Base-by-base conservation (phyloP, 2,113 vertebrate species). In the Astur gentilis region DNA sequence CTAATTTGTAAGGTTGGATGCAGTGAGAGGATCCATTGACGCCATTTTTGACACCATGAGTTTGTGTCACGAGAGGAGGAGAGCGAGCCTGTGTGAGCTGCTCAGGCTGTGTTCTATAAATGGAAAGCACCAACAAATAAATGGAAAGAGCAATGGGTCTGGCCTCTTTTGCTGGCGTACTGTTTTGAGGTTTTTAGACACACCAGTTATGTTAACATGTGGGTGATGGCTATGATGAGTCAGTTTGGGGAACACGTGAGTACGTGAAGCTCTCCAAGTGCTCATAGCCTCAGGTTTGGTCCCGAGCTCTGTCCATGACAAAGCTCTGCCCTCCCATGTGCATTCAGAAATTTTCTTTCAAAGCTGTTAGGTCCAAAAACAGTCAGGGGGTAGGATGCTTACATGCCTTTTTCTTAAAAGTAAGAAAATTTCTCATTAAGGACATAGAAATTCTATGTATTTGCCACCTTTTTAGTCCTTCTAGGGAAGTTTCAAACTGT, bases 91-190 rank as follows among this genome's bases (percentile, higher is more conserved):
- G 5, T 11, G 2, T 55, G 23, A 77, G 31, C 75, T 88, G 23
- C 82, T 89, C 0, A 0, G 62, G 15, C 36, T 73, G 16, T n/a
- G n/a, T n/a, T 69, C 49, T 54, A 1, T 16, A 45, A 62, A 61
- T n/a, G 38, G 83, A 36, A 95, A 62, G 20, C 3, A 5, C 36
- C 36, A 20, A 54, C 29, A 54, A 54, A 1, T 13, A 45, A 54
- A 61, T 32, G n/a, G 83, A 31, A 95, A 66, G 20, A 4, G 36
- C 40, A 22, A 16, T 29, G 11, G 11, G 17, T 40, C 57, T 69
- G 32, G 5, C 72, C 17, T 84, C 23, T 52, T 85, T 32, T 40
- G 15, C 17, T 75, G 14, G 18, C 14, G 10, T 9, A 9, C 6
- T 69, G 2, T 47, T 75, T 76, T 25, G 62, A 40, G 20, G 0